Percentiles rank a stretch among this genome's conserved stretches.
Evolutionary conservation across 2,113 vertebrate species (phyloP).

Genomic region (Heterotis niloticus): DNA sequence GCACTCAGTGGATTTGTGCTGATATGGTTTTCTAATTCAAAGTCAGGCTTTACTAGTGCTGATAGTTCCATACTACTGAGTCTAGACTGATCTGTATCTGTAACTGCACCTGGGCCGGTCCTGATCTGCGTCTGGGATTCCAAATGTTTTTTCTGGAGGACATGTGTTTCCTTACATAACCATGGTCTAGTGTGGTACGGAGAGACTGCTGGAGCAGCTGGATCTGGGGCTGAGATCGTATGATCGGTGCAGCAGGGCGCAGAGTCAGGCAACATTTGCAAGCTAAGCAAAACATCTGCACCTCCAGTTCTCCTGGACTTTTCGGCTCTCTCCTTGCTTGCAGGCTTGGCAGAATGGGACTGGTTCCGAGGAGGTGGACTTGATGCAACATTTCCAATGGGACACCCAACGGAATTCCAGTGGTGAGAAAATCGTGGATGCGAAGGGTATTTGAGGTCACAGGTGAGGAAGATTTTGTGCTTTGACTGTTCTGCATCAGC

Average conservation of each 20-base stretch:
- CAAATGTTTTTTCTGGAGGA: neutral
- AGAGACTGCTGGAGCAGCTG: neutral
- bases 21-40: neutral
- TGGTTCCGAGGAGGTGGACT: neutral
- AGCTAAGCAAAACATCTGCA: neutral
- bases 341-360: neutral
- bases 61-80: neutral
- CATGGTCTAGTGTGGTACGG: neutral
- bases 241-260: neutral
- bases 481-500: constrained; percentile 9
- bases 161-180: neutral
- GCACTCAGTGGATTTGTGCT: neutral
- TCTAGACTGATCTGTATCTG: neutral
- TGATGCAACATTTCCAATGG: neutral
- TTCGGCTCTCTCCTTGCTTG: neutral
- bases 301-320: neutral
- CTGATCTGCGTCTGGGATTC: neutral
- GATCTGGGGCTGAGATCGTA: neutral
- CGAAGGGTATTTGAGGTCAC: constrained; percentile 12
- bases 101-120: neutral
- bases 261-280: neutral
- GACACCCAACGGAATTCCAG: neutral
- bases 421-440: constrained; percentile 10
- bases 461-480: constrained; percentile 19
- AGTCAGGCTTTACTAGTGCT: neutral